Evolutionary conservation across 2,113 vertebrate species (phyloP).

Genomic region (Corvus moneduloides): DNA sequence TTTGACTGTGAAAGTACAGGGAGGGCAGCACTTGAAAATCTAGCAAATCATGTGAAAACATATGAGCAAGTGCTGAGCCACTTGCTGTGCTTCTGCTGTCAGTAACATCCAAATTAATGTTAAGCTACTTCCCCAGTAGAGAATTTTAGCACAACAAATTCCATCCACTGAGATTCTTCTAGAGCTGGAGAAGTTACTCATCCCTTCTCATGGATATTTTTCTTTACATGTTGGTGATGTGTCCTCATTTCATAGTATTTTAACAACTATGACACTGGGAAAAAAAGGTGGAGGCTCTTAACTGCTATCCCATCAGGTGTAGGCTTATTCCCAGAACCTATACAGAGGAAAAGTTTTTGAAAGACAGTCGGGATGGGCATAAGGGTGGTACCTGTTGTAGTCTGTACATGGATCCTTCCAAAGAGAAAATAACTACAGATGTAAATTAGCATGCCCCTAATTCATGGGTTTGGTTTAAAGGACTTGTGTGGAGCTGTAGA

Average conservation of each 20-base stretch:
- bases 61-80: not conserved
- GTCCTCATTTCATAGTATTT: not conserved
- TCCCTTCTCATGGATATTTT: accelerated
- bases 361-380: not conserved
- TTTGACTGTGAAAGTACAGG: not conserved
- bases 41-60: not conserved
- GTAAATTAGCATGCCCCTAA: not conserved
- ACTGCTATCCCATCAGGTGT: not conserved
- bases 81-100: not conserved
- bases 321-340: not conserved
- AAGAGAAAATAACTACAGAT: not conserved
- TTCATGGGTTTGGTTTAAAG: not conserved
- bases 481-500: not conserved
- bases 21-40: not conserved
- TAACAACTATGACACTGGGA: not conserved
- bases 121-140: not conserved
- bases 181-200: not conserved
- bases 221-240: not conserved
- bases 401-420: not conserved
- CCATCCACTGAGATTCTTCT: not conserved
- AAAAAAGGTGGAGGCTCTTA: not conserved
- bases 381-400: not conserved
- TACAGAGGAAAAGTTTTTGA: not conserved
- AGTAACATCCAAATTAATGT: not conserved
- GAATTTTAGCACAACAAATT: not conserved